Conservation (phyloP, 1,140 invertebrate genomes). For the Whitmania pigra region DNA sequence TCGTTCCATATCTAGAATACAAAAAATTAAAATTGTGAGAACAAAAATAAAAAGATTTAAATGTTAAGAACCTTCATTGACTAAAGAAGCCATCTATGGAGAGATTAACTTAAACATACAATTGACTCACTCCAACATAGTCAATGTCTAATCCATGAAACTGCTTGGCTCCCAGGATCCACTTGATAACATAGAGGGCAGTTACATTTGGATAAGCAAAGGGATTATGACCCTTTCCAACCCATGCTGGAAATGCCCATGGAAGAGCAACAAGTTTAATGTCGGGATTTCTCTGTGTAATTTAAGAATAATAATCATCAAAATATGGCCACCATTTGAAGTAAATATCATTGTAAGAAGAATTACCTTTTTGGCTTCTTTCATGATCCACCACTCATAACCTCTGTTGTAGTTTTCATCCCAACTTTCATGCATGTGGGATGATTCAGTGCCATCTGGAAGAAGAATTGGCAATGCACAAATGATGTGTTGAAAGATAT, state of each 20-base stretch:
- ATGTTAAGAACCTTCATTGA: too few relatives aligned
- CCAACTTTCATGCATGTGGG: slow-evolving; percentile 40
- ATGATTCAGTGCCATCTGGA: slow-evolving; percentile 38
- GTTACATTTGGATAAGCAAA: slow-evolving; percentile 32
- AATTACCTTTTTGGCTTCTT: slow-evolving; percentile 35
- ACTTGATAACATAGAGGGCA: slow-evolving; percentile 37
- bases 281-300: slow-evolving; percentile 39
- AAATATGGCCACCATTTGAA: too few relatives aligned
- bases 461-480: too few relatives aligned
- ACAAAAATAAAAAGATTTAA: background rate
- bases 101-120: too few relatives aligned
- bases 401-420: slow-evolving; percentile 40
- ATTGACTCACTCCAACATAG: slow-evolving; percentile 36
- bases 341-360: too few relatives aligned
- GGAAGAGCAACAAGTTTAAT: slow-evolving; percentile 39
- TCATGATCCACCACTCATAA: slow-evolving; percentile 43
- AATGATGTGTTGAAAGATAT: slow-evolving; percentile 22
- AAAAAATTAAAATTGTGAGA: too few relatives aligned
- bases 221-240: slow-evolving; percentile 34
- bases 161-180: slow-evolving; percentile 36
- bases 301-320: too few relatives aligned
- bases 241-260: slow-evolving; percentile 42
- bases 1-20: too few relatives aligned
- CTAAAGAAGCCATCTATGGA: too few relatives aligned
- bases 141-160: slow-evolving; percentile 38